Evolutionary conservation across 2,797 vertebrate genomes (phyloP), one percentile per base, ranked within the genome.

Genomic region (Paratrypauchen microcephalus): DNA sequence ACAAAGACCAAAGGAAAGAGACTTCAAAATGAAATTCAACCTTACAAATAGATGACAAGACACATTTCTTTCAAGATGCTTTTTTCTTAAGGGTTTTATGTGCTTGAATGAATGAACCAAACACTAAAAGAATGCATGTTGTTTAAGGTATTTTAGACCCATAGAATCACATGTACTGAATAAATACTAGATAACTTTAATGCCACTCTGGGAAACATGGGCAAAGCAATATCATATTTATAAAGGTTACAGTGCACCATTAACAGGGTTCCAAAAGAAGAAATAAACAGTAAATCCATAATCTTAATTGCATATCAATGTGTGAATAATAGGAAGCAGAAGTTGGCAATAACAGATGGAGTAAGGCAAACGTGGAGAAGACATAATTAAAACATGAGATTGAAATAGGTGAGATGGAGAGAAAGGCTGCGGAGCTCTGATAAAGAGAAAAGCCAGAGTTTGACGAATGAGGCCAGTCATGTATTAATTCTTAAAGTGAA

Each of bases 351-450:
- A 32, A 59, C 16, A 21, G 24, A 48, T 18, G 41, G 11, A 28
- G 13, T 2, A 11, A 9, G 41, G 21, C 26, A 15, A 70, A 30
- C 61, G 54, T 52, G 50, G 8, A 55, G 19, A 52, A 50, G 55
- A 50, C 16, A 45, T 45, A 48, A 50, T 23, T 24, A 61, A 23
- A 69, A 45, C 11, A n/a, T 36, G 21, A 65, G 52, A 24, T 32
- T 48, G 58, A 28, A 26, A 63, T 45, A 6, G 15, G n/a, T 62
- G 26, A 45, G 57, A 67, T 71, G 32, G 16, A 41, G 72, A 69
- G 66, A 73, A 26, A n/a, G 0, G 5, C 4, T 4, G 12, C 1
- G 9, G 60, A 13, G 0, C 36, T 19, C 0, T 2, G 57, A 48
- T 1, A 26, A 36, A 39, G 32, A 32, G 18, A 23, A 39, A 6